Evolutionary conservation across 2,888 invertebrate species (phyloP).

Genomic region (Eristalis intricaria): DNA sequence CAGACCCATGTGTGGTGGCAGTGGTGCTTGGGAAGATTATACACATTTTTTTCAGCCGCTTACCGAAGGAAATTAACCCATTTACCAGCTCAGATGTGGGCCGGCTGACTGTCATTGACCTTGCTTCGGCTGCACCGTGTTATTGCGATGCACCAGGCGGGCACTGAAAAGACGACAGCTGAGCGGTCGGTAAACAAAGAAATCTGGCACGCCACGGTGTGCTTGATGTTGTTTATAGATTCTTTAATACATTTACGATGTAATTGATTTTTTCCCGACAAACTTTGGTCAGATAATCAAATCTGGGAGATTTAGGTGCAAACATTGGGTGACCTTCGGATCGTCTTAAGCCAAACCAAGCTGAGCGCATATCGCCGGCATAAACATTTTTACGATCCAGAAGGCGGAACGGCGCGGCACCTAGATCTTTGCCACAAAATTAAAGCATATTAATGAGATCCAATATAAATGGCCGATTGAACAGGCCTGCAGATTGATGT

Average conservation of each 20-base stretch:
- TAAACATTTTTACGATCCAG: not conserved
- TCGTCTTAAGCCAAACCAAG: not conserved
- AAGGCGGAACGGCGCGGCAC: not conserved
- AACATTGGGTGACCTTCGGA: not conserved
- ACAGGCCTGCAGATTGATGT: not conserved
- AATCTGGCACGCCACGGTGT: not conserved
- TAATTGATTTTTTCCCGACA: not conserved
- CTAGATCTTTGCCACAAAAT: not conserved
- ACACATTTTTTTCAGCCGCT: not conserved
- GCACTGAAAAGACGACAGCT: not conserved
- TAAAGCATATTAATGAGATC: not conserved
- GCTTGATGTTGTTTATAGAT: conserved; percentile 15
- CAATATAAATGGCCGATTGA: not conserved
- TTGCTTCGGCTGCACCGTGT: not conserved
- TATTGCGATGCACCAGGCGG: not conserved
- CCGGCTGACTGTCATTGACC: conserved; percentile 15
- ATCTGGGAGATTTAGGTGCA: not conserved
- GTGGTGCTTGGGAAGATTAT: not conserved
- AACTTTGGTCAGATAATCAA: not conserved
- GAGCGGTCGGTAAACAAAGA: conserved; percentile 9
- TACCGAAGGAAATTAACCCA: conserved; percentile 23
- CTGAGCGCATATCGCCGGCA: not conserved
- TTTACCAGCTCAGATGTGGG: not conserved
- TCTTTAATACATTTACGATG: conserved; percentile 25
- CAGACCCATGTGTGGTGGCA: not conserved